These are phyloP conservation scores for Xiphorhynchus elegans DNA, from an alignment of 2,113 vertebrate species.

Conservation along the genomic window DNA sequence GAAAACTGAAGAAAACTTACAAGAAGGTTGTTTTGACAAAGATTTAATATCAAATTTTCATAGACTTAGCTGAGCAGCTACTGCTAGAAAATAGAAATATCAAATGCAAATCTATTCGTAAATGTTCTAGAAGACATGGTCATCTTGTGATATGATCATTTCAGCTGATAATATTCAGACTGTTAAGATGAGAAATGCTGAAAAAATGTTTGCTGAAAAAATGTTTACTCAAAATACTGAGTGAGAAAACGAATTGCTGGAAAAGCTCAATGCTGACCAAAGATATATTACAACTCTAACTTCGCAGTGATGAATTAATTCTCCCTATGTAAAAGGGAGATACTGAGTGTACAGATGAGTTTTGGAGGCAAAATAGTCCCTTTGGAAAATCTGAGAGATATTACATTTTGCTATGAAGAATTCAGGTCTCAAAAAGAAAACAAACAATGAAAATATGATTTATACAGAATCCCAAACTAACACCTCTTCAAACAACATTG, in stretches of 20 bases:
- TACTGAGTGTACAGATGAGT: background rate
- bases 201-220: background rate
- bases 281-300: background rate
- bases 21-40: background rate
- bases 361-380: background rate
- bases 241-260: background rate
- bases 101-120: background rate
- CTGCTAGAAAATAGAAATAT: background rate
- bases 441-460: background rate
- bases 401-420: background rate
- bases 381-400: background rate
- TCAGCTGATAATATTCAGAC: background rate
- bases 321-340: background rate
- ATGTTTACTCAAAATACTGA: background rate
- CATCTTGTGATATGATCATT: background rate
- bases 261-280: background rate
- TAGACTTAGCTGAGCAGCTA: background rate
- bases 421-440: background rate
- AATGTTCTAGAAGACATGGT: background rate
- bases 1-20: background rate
- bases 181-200: background rate
- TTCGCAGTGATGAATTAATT: background rate
- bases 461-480: background rate
- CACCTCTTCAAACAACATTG: background rate
- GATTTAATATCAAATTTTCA: background rate